These are phyloP conservation scores for Argyrosomus japonicus DNA, from an alignment of 2,113 vertebrate genomes.

Conservation along the genomic window DNA sequence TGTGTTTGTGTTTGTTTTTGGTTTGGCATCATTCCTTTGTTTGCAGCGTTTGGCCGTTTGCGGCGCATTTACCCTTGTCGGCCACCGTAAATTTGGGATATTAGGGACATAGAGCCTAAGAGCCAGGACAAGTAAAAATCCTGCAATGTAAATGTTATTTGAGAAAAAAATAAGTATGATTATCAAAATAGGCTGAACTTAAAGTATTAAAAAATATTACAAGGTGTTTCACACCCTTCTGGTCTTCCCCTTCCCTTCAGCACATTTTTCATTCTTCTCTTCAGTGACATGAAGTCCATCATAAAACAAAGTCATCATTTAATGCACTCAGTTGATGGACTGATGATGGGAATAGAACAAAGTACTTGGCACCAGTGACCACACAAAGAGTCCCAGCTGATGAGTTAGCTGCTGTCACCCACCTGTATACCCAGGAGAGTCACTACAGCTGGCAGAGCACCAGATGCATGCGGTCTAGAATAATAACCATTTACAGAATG, in stretches of 20 bases:
- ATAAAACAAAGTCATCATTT: background rate
- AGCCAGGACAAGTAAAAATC: no score
- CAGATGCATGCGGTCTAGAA: conserved; percentile 74
- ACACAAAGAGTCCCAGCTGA: conserved; percentile 42
- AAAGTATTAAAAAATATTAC: background rate
- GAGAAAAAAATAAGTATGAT: no score
- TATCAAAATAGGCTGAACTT: background rate
- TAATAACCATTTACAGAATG: conserved; percentile 74
- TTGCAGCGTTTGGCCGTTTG: no score
- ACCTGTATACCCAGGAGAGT: conserved; percentile 52
- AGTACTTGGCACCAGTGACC: background rate
- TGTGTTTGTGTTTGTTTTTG: no score
- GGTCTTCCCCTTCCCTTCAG: background rate
- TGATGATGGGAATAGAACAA: conserved; percentile 5
- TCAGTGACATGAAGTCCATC: background rate
- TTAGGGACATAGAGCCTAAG: background rate
- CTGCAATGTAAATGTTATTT: no score
- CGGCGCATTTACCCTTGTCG: no score
- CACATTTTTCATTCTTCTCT: background rate
- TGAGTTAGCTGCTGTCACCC: conserved; percentile 23
- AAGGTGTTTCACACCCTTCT: background rate
- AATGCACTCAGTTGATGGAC: background rate
- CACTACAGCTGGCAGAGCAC: conserved; percentile 64
- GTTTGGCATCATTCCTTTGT: no score
- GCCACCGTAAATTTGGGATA: no score